Evolutionary conservation across 2,113 vertebrate genomes (phyloP), one percentile per base, ranked within the genome.

Genomic region (Amazona guildingii): DNA sequence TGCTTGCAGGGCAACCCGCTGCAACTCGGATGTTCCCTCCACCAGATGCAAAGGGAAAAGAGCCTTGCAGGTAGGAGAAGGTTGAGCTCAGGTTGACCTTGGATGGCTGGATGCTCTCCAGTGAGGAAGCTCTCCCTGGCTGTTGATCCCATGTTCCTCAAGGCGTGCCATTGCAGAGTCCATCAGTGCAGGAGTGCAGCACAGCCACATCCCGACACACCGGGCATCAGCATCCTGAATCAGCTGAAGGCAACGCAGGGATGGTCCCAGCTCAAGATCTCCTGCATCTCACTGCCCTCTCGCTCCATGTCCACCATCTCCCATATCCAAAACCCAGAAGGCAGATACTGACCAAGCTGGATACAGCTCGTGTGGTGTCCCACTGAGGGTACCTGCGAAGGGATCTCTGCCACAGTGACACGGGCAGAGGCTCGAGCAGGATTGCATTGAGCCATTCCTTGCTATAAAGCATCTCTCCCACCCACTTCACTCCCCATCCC

Each of bases 321-420:
- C 37, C 75, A 8, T 0, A 2, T 17, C 73, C 27, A 2, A 43
- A 5, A 21, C 25, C 18, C 54, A 19, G 39, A 10, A 37, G 29
- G 35, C 1, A 24, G 29, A 35, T 1, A 10, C 10, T 7, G 2
- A 2, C 69, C 27, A 13, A 28, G 78, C 61, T 11, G 51, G 64
- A 31, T 54, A 7, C 41, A 52, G 43, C 74, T 55, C 6, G 0
- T 4, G 49, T 13, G 72, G 31, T 41, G 52, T 69, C 46, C 74
- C 41, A 0, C 62, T 4, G n/a, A 0, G 0, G 44, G 9, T 5
- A 23, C 3, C 7, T 6, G 17, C 10, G 25, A 15, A 57, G 64
- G 33, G 49, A 19, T 13, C 64, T 55, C 31, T 29, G 27, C 57
- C 67, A 0, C 1, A 0, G 67, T 31, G 31, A 55, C 52, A 4